Evolutionary conservation across 2,888 invertebrate genomes (phyloP).

Genomic region (Dysmachus trigonus): DNA sequence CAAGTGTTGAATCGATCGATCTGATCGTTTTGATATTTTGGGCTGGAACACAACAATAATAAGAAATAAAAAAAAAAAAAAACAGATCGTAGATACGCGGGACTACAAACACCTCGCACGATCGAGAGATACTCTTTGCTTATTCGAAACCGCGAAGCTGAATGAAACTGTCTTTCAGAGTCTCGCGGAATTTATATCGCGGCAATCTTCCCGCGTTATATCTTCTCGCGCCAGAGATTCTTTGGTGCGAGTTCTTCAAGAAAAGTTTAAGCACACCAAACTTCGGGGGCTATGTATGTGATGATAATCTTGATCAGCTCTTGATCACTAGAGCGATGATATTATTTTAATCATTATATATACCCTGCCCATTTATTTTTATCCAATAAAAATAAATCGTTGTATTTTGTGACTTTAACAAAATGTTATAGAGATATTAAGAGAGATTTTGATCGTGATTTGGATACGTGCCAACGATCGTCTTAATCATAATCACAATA

Average conservation of each 20-base stretch:
- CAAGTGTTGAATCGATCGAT: neutral
- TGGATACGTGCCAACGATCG: neutral
- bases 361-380: neutral
- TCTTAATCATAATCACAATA: neutral
- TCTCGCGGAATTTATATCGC: slow-evolving; percentile 17
- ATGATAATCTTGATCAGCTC: neutral
- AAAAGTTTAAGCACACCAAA: neutral
- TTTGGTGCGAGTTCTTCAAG: neutral
- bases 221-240: neutral
- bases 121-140: neutral
- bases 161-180: neutral
- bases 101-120: neutral
- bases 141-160: neutral
- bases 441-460: neutral
- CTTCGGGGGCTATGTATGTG: neutral
- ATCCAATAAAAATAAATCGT: neutral
- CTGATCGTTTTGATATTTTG: neutral
- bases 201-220: neutral
- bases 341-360: neutral
- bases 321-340: neutral
- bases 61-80: too few species aligned
- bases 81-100: neutral
- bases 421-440: neutral
- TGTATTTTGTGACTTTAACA: neutral
- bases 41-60: too few species aligned